Evolutionary conservation across 2,888 invertebrate species (phyloP).

Genomic region (Urechis unicinctus): DNA sequence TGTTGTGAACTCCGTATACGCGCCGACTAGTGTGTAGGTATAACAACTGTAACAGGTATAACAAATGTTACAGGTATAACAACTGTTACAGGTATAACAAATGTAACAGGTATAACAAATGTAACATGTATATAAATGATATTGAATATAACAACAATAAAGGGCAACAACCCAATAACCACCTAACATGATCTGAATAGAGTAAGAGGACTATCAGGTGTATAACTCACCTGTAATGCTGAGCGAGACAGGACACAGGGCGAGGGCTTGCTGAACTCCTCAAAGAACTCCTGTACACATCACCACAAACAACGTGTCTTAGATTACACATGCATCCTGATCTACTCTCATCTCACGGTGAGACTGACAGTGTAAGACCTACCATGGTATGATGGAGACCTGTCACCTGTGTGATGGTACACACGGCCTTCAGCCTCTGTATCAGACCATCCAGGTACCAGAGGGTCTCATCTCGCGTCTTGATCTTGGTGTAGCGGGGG

Average conservation of each 20-base stretch:
- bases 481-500: constrained; percentile 87
- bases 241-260: constrained; percentile 90
- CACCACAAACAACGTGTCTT: background rate
- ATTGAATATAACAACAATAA: background rate
- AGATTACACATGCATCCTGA: no score
- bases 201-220: no score
- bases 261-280: constrained; percentile 80
- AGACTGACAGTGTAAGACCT: constrained; percentile 12
- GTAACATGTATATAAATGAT: background rate
- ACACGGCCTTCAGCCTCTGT: constrained; percentile 54
- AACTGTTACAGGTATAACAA: background rate
- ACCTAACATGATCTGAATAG: background rate
- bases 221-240: constrained; percentile 59
- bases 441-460: constrained; percentile 76
- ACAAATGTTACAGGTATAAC: background rate
- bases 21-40: constrained; percentile 44
- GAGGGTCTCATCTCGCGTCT: constrained; percentile 62
- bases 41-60: constrained; percentile 37
- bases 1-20: constrained; percentile 59
- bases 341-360: no score
- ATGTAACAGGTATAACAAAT: background rate
- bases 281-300: constrained; percentile 71
- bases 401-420: constrained; percentile 32
- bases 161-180: background rate
- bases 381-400: constrained; percentile 41